Percentiles rank a stretch among this genome's conserved stretches.
These are phyloP conservation scores for Hycleus phaleratus DNA, from an alignment of 1,140 invertebrate genomes.

Conservation along the genomic window DNA sequence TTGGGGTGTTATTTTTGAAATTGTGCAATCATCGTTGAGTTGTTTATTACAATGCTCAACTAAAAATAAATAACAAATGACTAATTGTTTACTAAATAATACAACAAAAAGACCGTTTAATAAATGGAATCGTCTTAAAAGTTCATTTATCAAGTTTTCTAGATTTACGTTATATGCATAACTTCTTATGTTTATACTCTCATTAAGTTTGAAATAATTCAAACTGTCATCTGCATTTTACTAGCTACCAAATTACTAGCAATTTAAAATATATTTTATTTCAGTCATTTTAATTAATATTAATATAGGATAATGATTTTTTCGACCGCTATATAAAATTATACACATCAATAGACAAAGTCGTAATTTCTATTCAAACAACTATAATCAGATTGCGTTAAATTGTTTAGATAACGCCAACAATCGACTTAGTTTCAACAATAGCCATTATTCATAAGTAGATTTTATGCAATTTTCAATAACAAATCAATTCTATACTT, in stretches of 20 bases:
- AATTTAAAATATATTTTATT: conserved; percentile 12
- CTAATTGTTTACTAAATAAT: conserved; percentile 10
- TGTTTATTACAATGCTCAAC: conserved; percentile 6
- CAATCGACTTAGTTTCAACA: no score
- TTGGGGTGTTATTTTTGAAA: no score
- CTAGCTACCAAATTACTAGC: conserved; percentile 13
- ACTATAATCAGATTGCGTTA: no score
- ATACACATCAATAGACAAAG: no score
- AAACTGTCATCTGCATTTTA: conserved; percentile 16
- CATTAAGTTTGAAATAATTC: conserved; percentile 13
- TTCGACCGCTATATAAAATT: no score
- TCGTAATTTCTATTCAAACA: no score
- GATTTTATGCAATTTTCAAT: no score
- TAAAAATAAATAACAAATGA: neutral
- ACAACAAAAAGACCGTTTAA: conserved; percentile 3
- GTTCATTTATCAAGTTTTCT: conserved; percentile 13
- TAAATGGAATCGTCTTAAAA: conserved; percentile 13
- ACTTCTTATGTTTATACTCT: conserved; percentile 16
- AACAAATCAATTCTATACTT: no score
- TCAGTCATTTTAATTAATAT: neutral
- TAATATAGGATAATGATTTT: no score
- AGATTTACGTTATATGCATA: conserved; percentile 13
- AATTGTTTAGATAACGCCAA: no score
- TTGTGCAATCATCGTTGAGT: no score
- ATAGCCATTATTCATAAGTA: no score